These are phyloP conservation scores for Azemiops feae DNA, from an alignment of 2,113 vertebrate species.

Conservation along the genomic window DNA sequence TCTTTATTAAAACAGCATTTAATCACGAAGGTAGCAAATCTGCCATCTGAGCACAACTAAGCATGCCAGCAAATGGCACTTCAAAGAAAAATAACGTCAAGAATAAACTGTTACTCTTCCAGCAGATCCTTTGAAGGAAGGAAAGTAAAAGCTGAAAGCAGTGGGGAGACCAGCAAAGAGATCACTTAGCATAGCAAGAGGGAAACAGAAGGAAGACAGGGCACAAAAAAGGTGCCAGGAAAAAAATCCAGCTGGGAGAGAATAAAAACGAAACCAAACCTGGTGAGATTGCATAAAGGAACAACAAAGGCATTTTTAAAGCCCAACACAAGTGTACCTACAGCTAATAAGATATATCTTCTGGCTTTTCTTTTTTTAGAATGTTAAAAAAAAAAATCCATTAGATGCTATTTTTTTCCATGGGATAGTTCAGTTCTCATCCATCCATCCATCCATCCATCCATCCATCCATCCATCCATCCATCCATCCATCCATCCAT, in stretches of 20 bases:
- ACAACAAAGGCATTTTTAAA: not conserved
- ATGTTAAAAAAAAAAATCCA: not conserved
- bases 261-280: not conserved
- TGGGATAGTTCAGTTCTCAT: not conserved
- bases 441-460: not conserved
- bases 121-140: slow-evolving; percentile 13
- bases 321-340: not conserved
- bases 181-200: not conserved
- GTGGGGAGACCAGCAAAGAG: not conserved
- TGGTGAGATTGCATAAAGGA: not conserved
- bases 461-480: not conserved
- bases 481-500: too few species aligned
- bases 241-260: not conserved
- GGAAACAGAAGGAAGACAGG: not conserved
- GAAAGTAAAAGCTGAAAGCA: slow-evolving; percentile 25
- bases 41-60: not conserved
- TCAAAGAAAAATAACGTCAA: slow-evolving; percentile 4
- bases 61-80: slow-evolving; percentile 10
- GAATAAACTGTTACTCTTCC: slow-evolving; percentile 17
- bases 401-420: not conserved
- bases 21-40: not conserved
- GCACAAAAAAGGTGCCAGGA: not conserved
- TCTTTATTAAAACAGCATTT: slow-evolving; percentile 25
- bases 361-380: not conserved
- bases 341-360: not conserved